Evolutionary conservation across 1,140 invertebrate species (phyloP), one percentile per base, ranked within the genome.

Genomic region (Apis laboriosa): DNA sequence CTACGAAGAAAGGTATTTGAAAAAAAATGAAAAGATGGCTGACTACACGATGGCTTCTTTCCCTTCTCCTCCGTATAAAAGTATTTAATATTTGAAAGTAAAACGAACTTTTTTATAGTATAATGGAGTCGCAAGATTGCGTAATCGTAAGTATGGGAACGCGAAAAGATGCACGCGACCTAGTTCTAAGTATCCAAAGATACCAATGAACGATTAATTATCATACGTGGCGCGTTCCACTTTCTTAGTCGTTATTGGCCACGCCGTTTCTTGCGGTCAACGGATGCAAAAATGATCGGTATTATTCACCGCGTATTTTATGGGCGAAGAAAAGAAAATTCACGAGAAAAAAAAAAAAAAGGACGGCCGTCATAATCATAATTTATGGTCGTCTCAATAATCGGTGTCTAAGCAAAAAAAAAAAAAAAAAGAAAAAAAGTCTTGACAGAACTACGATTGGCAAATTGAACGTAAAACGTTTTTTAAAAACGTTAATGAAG

Each of bases 121-220:
- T 7, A 43, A 43, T 43, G 5, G 34, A 34, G 2, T 17, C 15
- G 21, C 21, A 13, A 24, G 1, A 34, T 81, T 76, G 43, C 17
- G 63, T 63, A 51, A 80, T 1, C 1, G 28, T 11, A 76, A 63
- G 43, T 77, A 12, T 15, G 58, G 8, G 13, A 0, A 13, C 5
- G 8, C 11, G 51, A 17, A 58, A 13, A 75, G 53, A 81, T 67
- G 34, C 55, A 34, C 12, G 8, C 2, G 1, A 13, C 80, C 72
- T 53, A 67, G 53, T 66, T 81, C 28, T n/a, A 67, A 0, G 17
- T 17, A 1, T 63, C 19, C 8, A 17, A 15, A 7, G 24, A 2
- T 43, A 76, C 17, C 53, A 43, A 81, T 21, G 11, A 28, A 5
- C 51, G 28, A 24, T 17, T 68, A 70, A 82, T 82, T 55, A 43